phyloP scores from a whole-genome alignment of 1,140 invertebrate genomes.

The Sycophila sp. region DNA sequence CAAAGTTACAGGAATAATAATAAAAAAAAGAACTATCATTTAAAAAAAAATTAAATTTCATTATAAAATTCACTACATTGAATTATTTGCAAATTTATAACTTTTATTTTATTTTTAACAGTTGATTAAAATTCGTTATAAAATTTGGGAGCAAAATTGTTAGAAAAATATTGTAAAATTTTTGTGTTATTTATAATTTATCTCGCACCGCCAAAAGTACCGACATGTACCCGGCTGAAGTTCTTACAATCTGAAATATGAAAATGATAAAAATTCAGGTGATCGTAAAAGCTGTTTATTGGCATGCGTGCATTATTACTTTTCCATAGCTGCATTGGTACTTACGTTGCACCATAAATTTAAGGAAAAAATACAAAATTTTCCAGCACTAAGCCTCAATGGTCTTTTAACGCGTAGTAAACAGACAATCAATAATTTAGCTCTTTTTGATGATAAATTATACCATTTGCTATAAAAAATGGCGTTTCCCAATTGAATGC shows the following conservation, averaged over 20 bases:
- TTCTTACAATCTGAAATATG: slow-evolving; percentile 29
- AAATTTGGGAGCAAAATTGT: too few species aligned
- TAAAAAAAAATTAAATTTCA: too few species aligned
- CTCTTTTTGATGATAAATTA: slow-evolving; percentile 27
- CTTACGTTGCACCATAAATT: slow-evolving; percentile 34
- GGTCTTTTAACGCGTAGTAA: slow-evolving; percentile 44
- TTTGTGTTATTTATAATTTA: not conserved
- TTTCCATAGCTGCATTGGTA: too few species aligned
- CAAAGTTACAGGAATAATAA: too few species aligned
- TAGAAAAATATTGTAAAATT: not conserved
- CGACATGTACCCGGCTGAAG: slow-evolving; percentile 16
- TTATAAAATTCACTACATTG: too few species aligned
- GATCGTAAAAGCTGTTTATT: not conserved
- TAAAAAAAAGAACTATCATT: too few species aligned
- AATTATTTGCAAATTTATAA: too few species aligned
- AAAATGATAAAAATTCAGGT: not conserved
- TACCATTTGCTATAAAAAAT: slow-evolving; percentile 47
- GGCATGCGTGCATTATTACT: slow-evolving; percentile 12
- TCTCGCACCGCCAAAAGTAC: slow-evolving; percentile 15
- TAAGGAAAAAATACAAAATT: slow-evolving; percentile 42
- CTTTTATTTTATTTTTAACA: too few species aligned
- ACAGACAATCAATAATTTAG: slow-evolving; percentile 40
- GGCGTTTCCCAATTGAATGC: slow-evolving; percentile 38
- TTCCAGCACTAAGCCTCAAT: slow-evolving; percentile 42
- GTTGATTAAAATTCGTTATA: too few species aligned